phyloP scores from a whole-genome alignment of 2,113 vertebrate genomes.

The Phylloscopus trochilus region DNA sequence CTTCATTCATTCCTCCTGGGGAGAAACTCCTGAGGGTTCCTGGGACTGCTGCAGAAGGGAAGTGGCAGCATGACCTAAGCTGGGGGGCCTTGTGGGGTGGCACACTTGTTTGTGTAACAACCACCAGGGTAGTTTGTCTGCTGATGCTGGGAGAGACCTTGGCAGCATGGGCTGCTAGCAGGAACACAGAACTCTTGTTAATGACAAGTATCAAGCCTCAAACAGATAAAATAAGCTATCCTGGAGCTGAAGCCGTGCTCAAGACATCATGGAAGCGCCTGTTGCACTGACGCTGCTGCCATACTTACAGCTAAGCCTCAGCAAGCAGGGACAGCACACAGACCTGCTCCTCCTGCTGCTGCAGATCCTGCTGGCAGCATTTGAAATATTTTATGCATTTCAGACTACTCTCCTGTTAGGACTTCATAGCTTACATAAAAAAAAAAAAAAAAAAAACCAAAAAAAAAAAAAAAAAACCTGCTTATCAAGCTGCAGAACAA shows the following conservation, averaged over 20 bases:
- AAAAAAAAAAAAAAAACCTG: not conserved
- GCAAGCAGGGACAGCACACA: not conserved
- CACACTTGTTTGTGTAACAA: not conserved
- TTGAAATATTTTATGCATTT: slow-evolving; percentile 12
- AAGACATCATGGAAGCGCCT: not conserved
- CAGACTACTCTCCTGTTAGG: not conserved
- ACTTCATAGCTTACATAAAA: not conserved
- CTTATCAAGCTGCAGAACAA: not conserved
- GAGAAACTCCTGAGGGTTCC: not conserved
- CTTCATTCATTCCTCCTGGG: not conserved
- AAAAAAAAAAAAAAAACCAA: not conserved
- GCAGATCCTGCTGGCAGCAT: not conserved
- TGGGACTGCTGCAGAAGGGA: not conserved
- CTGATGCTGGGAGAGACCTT: not conserved
- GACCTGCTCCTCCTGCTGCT: not conserved
- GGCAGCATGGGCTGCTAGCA: not conserved
- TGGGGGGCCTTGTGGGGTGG: not conserved
- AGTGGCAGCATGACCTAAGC: not conserved
- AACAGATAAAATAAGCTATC: not conserved
- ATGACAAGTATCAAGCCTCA: not conserved
- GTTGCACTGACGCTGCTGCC: not conserved
- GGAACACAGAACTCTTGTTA: not conserved
- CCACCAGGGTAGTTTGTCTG: not conserved
- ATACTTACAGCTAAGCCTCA: not conserved
- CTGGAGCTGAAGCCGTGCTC: not conserved